These are phyloP conservation scores for Laupala kohalensis DNA, from an alignment of 1,140 invertebrate genomes.

Conservation along the genomic window DNA sequence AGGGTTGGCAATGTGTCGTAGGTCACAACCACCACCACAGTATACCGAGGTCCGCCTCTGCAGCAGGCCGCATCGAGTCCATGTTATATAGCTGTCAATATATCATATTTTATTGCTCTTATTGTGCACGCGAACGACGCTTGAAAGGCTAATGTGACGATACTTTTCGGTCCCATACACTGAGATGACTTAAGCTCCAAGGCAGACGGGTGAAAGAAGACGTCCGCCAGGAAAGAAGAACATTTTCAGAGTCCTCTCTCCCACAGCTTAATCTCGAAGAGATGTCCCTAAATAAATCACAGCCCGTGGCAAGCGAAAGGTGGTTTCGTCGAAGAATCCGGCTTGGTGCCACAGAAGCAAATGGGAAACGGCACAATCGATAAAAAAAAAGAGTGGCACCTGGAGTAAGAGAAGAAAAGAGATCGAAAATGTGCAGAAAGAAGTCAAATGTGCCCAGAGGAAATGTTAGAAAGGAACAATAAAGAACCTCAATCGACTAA, in stretches of 20 bases:
- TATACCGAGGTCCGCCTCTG: neutral
- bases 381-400: too few species aligned
- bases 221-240: neutral
- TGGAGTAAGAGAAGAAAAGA: too few species aligned
- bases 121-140: neutral
- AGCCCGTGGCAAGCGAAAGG: too few species aligned
- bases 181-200: neutral
- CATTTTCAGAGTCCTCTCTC: neutral
- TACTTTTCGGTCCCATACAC: neutral
- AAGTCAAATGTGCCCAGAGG: neutral
- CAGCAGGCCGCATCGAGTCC: neutral
- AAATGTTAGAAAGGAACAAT: too few species aligned
- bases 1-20: neutral
- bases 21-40: too few species aligned
- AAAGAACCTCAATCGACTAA: too few species aligned
- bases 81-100: neutral
- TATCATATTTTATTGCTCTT: neutral
- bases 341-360: too few species aligned
- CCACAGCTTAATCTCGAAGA: neutral
- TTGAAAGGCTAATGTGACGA: neutral
- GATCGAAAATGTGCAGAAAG: neutral
- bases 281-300: neutral
- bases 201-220: neutral
- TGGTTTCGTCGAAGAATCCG: too few species aligned
- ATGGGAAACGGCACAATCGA: too few species aligned